Conservation (phyloP, 2,113 vertebrate species). For the Gymnobelideus leadbeateri region DNA sequence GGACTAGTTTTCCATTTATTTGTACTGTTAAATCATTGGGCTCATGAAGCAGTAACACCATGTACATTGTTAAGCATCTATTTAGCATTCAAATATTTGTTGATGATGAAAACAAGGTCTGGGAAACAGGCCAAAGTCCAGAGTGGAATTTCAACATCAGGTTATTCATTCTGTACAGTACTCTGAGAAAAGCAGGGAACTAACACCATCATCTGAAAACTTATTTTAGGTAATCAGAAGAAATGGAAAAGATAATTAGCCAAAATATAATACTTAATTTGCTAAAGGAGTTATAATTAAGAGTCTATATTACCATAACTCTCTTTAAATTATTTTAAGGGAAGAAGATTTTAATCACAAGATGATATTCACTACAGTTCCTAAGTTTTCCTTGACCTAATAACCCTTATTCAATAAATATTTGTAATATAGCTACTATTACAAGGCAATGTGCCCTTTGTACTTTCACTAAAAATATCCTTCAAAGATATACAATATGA, state of each 20-base stretch:
- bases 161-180: neutral
- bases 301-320: neutral
- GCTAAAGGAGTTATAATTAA: neutral
- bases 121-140: neutral
- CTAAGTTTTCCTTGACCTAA: neutral
- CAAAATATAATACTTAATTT: neutral
- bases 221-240: neutral
- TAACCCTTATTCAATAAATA: neutral
- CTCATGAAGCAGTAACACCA: neutral
- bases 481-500: neutral
- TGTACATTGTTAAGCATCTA: neutral
- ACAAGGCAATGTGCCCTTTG: neutral
- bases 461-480: neutral
- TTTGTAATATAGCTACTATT: neutral
- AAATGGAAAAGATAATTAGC: neutral
- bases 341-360: neutral
- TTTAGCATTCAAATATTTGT: neutral
- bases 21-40: neutral
- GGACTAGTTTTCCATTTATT: neutral
- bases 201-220: neutral
- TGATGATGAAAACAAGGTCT: neutral
- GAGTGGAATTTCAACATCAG: neutral
- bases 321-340: neutral
- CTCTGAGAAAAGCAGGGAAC: neutral
- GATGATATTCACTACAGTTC: neutral